Evolutionary conservation across 2,113 vertebrate species (phyloP), one percentile per base, ranked within the genome.

Genomic region (Oreotrochilus melanogaster): DNA sequence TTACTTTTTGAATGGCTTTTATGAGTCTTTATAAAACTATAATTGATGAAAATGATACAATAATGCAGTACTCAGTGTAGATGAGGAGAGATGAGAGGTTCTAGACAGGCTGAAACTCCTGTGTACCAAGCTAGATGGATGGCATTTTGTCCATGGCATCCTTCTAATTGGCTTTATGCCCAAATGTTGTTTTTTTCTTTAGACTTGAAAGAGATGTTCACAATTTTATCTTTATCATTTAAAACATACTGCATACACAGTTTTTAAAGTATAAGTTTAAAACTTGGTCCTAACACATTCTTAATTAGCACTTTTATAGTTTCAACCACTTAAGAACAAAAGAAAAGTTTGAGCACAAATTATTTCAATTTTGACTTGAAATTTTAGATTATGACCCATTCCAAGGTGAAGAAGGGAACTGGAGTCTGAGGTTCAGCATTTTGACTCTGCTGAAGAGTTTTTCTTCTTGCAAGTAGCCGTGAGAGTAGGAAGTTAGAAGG

Each of bases 401-500:
- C 71, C 70, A 91, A 94, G 87, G 85, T 83, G 71, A 86, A 74
- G 56, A 70, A 76, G 21, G n/a, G 30, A 82, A 35, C 23, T 28
- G 47, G n/a, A 76, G 78, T 42, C 57, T 87, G 65, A n/a, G 93
- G 39, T 51, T 78, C 81, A 84, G 51, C 84, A 22, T 93, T 92
- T 93, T 74, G 92, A 79, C 78, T 88, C 76, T 51, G 75, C 58
- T 81, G 73, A 72, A 56, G 78, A 43, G 31, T 35, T 62, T 87
- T 81, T 82, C 94, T 88, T 79, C 48, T 86, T 93, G 53, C 70
- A 83, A 96, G 56, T 78, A 76, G 76, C 88, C 81, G 51, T 89
- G 88, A 95, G 95, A 97, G 76, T 78, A 96, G 67, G 82, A 97
- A 96, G 78, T 86, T 89, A 82, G 91, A 86, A 94, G 60, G 86